These are phyloP conservation scores for Callospermophilus lateralis DNA, from an alignment of 2,113 vertebrate species.

Conservation along the genomic window DNA sequence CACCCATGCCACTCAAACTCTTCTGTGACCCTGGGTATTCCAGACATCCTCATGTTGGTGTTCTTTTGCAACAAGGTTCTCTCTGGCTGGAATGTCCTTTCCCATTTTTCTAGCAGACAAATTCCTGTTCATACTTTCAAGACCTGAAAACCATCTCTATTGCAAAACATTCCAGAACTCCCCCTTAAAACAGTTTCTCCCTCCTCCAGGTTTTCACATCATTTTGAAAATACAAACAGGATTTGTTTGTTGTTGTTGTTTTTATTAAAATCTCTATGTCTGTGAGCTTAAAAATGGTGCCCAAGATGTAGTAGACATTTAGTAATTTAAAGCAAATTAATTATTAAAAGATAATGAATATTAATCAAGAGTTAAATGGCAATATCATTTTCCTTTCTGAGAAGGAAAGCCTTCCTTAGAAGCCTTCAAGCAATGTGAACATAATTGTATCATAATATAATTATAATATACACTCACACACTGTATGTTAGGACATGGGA, in stretches of 20 bases:
- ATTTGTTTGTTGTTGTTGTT: not conserved
- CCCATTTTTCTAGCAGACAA: not conserved
- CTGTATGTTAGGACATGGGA: not conserved
- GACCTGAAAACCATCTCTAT: not conserved
- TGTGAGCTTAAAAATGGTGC: not conserved
- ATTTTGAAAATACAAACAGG: not conserved
- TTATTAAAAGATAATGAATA: not conserved
- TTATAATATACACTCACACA: no score
- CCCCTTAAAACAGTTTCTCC: not conserved
- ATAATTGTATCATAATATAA: not conserved
- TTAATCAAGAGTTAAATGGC: not conserved
- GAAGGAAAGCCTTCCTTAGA: not conserved
- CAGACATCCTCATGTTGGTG: not conserved
- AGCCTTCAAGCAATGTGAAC: not conserved
- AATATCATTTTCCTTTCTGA: not conserved
- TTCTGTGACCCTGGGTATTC: not conserved
- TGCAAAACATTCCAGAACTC: not conserved
- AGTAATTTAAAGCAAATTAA: not conserved
- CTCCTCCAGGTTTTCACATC: not conserved
- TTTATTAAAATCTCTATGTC: not conserved
- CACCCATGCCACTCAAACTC: not conserved
- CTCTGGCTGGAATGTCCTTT: not conserved
- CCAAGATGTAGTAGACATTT: not conserved
- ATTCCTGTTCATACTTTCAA: slow-evolving; percentile 25
- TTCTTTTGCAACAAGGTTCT: no score